phyloP scores from a whole-genome alignment of 1,140 invertebrate species.

The Papilio polyxenes region DNA sequence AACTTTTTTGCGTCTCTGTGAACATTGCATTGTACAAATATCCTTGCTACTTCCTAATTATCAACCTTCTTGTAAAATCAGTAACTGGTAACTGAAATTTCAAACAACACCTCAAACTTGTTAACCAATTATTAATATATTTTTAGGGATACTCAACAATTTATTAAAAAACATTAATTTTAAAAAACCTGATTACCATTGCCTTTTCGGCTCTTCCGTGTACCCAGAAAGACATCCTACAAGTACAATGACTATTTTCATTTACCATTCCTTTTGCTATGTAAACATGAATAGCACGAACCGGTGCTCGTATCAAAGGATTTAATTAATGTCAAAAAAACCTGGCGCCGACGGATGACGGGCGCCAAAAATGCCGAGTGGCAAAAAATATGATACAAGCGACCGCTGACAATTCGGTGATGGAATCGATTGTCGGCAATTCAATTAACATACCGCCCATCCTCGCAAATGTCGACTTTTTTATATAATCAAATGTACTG shows the following conservation, averaged over 20 bases:
- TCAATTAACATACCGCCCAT: slow-evolving; percentile 68
- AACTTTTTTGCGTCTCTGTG: too few relatives aligned
- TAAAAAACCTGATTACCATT: neutral
- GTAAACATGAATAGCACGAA: slow-evolving; percentile 31
- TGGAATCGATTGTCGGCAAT: slow-evolving; percentile 56
- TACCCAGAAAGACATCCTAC: neutral
- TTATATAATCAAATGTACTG: slow-evolving; percentile 55
- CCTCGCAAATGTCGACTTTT: slow-evolving; percentile 70
- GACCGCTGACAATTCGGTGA: slow-evolving; percentile 50
- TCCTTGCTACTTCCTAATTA: neutral
- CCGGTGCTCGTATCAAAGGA: slow-evolving; percentile 34
- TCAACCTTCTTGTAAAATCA: neutral
- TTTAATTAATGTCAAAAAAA: slow-evolving; percentile 44
- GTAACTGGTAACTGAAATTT: neutral
- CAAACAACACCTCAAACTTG: neutral
- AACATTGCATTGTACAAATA: neutral
- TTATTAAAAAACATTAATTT: neutral
- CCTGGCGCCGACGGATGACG: slow-evolving; percentile 44
- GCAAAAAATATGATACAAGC: slow-evolving; percentile 52
- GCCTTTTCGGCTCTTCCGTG: neutral
- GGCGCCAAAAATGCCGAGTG: slow-evolving; percentile 33
- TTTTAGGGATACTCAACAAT: neutral
- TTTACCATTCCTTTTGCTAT: slow-evolving; percentile 16
- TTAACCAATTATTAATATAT: neutral
- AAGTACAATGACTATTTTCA: slow-evolving; percentile 16